phyloP scores from a whole-genome alignment of 2,797 vertebrate genomes.

The Lagorchestes hirsutus region DNA sequence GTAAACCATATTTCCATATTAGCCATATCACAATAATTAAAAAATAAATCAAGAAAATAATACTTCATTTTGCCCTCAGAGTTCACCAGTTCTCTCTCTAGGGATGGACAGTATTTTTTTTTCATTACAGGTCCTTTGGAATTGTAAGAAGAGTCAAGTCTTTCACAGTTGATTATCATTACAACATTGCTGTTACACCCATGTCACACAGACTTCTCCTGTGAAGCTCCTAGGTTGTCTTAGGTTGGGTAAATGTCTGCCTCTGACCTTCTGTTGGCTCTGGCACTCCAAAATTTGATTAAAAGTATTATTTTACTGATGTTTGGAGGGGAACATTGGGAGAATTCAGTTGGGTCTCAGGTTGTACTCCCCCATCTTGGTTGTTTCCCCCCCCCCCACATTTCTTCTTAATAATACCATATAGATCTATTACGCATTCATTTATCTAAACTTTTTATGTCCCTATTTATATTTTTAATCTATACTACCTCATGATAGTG shows the following conservation, averaged over 20 bases:
- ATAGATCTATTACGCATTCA: background rate
- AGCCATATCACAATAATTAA: background rate
- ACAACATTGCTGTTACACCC: background rate
- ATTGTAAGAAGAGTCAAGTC: background rate
- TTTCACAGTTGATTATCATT: background rate
- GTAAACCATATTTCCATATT: background rate
- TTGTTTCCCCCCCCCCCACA: background rate
- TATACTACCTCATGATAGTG: background rate
- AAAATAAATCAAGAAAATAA: background rate
- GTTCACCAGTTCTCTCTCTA: background rate
- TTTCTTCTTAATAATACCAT: background rate
- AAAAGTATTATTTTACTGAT: background rate
- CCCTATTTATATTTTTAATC: background rate
- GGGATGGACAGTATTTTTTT: background rate
- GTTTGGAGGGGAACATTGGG: background rate
- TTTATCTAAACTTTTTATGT: background rate
- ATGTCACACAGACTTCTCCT: background rate
- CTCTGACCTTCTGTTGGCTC: background rate
- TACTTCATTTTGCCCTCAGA: background rate
- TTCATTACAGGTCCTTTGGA: background rate
- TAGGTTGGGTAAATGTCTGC: background rate
- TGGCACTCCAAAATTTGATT: background rate
- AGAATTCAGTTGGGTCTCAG: background rate
- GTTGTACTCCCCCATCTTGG: background rate
- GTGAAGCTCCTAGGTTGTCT: background rate